These are phyloP conservation scores for Clunio marinus DNA, from an alignment of 2,888 invertebrate species.

Conservation along the genomic window DNA sequence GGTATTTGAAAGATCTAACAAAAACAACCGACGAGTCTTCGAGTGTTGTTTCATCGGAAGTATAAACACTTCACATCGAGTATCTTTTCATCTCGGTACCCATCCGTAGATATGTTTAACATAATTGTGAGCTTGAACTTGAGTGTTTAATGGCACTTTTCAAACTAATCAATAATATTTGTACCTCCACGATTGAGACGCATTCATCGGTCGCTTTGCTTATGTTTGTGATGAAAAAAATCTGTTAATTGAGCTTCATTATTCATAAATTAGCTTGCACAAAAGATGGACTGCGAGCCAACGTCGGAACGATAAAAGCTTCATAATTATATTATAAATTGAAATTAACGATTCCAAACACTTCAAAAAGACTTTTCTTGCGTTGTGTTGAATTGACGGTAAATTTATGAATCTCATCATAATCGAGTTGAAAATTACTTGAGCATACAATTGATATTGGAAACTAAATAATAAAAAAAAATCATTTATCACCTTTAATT, in stretches of 20 bases:
- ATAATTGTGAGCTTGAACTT: constrained; percentile 9
- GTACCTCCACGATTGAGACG: background rate
- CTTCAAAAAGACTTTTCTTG: background rate
- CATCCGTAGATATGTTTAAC: too few species aligned
- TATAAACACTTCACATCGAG: background rate
- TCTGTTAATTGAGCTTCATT: constrained; percentile 5
- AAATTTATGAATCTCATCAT: background rate
- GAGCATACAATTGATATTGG: background rate
- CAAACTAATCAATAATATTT: constrained; percentile 1
- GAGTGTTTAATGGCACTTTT: background rate
- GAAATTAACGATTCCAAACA: constrained; percentile 9
- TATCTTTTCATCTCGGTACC: background rate
- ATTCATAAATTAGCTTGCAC: constrained; percentile 15
- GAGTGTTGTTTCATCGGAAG: constrained; percentile 19
- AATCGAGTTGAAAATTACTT: constrained; percentile 14
- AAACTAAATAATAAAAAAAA: background rate
- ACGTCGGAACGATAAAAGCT: background rate
- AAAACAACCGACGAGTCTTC: background rate
- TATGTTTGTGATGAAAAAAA: too few species aligned
- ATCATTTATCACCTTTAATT: constrained; percentile 18
- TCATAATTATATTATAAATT: constrained; percentile 1
- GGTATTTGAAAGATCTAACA: background rate
- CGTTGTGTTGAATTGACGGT: background rate
- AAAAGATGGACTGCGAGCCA: background rate
- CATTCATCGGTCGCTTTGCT: too few species aligned